Evolutionary conservation across 2,797 vertebrate species (phyloP).

Genomic region (Alectoris magna): DNA sequence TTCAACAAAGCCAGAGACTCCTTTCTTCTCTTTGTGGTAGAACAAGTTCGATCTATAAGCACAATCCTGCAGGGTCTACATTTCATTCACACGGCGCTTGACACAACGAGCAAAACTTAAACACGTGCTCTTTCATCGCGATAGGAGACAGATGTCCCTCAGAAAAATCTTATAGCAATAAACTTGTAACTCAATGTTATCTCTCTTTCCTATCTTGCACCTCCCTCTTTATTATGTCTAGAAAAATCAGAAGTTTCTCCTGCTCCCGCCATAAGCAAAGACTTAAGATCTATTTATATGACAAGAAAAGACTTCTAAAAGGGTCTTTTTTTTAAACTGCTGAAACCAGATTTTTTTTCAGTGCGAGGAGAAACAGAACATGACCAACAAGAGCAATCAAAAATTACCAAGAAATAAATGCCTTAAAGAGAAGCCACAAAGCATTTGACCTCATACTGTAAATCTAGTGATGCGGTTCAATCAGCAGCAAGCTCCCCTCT

Average conservation of each 20-base stretch:
- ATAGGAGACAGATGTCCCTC: background rate
- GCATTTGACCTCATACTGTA: background rate
- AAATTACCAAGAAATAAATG: background rate
- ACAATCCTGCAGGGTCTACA: rapidly evolving
- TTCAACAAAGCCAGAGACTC: background rate
- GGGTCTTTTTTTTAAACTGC: background rate
- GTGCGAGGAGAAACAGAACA: background rate
- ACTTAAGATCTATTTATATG: background rate
- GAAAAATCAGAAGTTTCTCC: background rate
- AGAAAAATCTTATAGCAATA: background rate
- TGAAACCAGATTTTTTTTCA: background rate
- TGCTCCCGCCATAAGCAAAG: background rate
- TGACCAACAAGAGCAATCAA: background rate
- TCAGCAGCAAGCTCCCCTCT: background rate
- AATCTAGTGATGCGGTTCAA: background rate
- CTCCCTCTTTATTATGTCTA: background rate
- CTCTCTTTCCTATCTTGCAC: background rate
- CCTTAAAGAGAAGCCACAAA: background rate
- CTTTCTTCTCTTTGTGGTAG: background rate
- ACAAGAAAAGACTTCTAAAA: background rate
- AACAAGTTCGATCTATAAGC: background rate
- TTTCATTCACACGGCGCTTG: background rate
- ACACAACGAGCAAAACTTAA: background rate
- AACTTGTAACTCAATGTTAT: background rate
- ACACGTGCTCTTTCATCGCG: background rate